Percentiles rank a stretch among this genome's conserved stretches.
phyloP scores from a whole-genome alignment of 2,888 invertebrate species.

The Ptilodon capucinus region DNA sequence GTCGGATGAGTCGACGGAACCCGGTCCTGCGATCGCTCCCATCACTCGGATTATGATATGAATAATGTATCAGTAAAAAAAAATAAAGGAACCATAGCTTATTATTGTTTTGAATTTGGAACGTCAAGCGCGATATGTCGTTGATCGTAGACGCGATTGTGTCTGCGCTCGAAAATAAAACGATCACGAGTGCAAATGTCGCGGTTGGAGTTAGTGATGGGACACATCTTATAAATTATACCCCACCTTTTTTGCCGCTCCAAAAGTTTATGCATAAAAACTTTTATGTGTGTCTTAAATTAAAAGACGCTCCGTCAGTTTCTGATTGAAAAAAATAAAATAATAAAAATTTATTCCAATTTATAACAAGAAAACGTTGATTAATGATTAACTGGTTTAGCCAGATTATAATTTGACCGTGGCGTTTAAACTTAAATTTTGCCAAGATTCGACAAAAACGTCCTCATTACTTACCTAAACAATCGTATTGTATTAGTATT shows the following conservation, averaged over 20 bases:
- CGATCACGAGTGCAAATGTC: constrained; percentile 48
- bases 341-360: neutral
- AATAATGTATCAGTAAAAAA: constrained; percentile 79
- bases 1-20: constrained; percentile 79
- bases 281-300: neutral
- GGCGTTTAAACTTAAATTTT: neutral
- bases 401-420: neutral
- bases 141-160: constrained; percentile 59
- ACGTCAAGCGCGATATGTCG: constrained; percentile 63
- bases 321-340: neutral
- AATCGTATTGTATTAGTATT: neutral
- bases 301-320: neutral
- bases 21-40: constrained; percentile 64
- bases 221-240: constrained; percentile 29
- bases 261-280: neutral
- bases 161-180: constrained; percentile 45
- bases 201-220: constrained; percentile 34
- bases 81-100: constrained; percentile 58
- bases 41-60: constrained; percentile 81
- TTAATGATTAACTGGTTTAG: neutral
- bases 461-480: neutral
- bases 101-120: constrained; percentile 76
- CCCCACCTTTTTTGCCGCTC: constrained; percentile 6
- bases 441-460: neutral
- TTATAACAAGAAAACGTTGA: neutral